phyloP scores from a whole-genome alignment of 2,113 vertebrate genomes.

The Gambusia holbrooki region DNA sequence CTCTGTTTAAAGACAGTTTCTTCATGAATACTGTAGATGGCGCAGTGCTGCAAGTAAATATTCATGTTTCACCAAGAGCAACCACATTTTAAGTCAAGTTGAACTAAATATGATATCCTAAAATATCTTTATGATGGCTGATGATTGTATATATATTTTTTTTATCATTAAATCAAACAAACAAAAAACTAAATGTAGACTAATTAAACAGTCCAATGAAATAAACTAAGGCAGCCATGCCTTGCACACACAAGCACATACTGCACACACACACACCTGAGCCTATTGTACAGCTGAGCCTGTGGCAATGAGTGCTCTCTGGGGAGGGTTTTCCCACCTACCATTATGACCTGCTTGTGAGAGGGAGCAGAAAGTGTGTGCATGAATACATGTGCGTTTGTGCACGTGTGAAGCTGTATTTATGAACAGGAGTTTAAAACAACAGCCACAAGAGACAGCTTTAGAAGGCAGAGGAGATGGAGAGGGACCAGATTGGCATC shows the following conservation, averaged over 20 bases:
- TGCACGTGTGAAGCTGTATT: conserved; percentile 61
- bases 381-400: conserved; percentile 61
- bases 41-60: conserved; percentile 58
- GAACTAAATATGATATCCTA: conserved; percentile 39
- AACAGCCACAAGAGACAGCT: conserved; percentile 46
- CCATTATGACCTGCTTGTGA: conserved; percentile 73
- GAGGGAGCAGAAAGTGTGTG: conserved; percentile 61
- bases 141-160: not conserved
- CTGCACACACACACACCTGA: conserved; percentile 68
- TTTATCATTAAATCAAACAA: conserved; percentile 6
- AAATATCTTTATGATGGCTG: conserved; percentile 11
- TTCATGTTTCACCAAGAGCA: conserved; percentile 60
- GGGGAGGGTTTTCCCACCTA: conserved; percentile 79
- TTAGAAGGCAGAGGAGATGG: conserved; percentile 64
- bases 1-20: conserved; percentile 32
- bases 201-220: conserved; percentile 35
- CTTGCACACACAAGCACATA: conserved; percentile 39
- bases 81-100: conserved; percentile 45
- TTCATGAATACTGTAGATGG: conserved; percentile 64
- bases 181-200: not conserved
- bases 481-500: conserved; percentile 72
- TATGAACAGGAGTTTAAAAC: conserved; percentile 43
- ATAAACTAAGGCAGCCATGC: conserved; percentile 52
- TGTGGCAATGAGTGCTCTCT: conserved; percentile 72
- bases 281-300: conserved; percentile 77